A percentile compares a stretch with the other conserved stretches of the same genome.
Conservation (phyloP, 2,797 vertebrate genomes). For the Oreochromis mossambicus region DNA sequence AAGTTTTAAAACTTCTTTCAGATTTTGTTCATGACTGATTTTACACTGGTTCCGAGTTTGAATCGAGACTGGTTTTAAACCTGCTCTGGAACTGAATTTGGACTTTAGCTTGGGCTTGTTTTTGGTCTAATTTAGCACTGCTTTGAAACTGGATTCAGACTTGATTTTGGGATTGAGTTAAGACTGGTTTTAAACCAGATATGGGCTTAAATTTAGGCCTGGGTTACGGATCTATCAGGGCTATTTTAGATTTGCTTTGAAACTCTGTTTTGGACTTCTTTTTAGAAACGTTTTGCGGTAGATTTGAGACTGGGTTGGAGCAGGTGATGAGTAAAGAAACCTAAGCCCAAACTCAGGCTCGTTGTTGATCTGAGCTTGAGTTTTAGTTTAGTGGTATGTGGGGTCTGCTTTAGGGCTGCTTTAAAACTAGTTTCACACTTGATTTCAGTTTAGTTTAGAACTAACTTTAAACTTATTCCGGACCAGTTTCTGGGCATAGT, state of each 20-base stretch:
- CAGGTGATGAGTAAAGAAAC: neutral
- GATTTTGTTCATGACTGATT: neutral
- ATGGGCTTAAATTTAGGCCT: accelerated
- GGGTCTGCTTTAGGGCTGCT: neutral
- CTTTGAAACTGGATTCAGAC: neutral
- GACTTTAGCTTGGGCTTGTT: accelerated
- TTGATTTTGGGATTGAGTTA: neutral
- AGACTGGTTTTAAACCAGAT: neutral
- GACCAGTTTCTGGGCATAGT: neutral
- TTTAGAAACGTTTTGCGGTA: accelerated
- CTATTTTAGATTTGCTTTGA: neutral
- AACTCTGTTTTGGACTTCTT: neutral
- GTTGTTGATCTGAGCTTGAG: neutral
- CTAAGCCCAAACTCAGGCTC: neutral
- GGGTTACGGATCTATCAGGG: neutral
- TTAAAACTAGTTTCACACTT: neutral
- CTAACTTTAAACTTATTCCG: neutral
- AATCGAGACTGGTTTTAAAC: neutral
- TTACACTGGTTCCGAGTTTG: neutral
- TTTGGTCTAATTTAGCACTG: accelerated
- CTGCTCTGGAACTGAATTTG: neutral
- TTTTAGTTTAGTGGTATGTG: neutral
- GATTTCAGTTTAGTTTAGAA: neutral
- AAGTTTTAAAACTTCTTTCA: neutral
- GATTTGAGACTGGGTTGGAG: neutral